These are phyloP conservation scores for Yasuhikotakia modesta DNA, from an alignment of 2,797 vertebrate genomes.

Conservation along the genomic window DNA sequence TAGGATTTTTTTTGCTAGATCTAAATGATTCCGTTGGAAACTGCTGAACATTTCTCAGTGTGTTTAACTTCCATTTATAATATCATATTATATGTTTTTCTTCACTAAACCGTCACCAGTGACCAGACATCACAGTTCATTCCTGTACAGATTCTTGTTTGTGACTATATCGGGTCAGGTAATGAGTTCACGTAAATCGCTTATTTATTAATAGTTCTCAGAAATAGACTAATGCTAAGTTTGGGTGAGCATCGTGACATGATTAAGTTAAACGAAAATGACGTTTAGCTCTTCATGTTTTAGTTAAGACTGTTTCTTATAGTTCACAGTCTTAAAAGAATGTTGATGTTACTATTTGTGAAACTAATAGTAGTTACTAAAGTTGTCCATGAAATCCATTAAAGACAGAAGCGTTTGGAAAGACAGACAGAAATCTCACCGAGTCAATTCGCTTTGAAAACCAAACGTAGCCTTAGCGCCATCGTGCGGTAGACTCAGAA, in stretches of 20 bases:
- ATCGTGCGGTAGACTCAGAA: conserved; percentile 16
- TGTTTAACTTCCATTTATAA: neutral
- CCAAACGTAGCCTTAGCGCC: neutral
- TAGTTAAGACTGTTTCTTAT: neutral
- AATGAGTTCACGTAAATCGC: conserved; percentile 35
- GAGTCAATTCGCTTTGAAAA: neutral
- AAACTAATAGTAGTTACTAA: too few relatives aligned
- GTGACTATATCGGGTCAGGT: conserved; percentile 40
- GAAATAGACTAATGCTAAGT: conserved; percentile 18
- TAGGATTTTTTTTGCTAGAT: neutral
- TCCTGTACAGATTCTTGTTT: conserved; percentile 19
- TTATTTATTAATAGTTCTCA: conserved; percentile 37
- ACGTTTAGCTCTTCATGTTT: neutral
- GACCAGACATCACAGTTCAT: neutral
- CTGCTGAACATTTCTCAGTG: neutral
- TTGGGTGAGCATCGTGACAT: conserved; percentile 18
- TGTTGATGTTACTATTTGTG: too few relatives aligned
- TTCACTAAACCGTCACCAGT: neutral
- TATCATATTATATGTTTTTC: neutral
- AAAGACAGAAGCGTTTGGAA: too few relatives aligned
- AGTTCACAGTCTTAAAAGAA: too few relatives aligned
- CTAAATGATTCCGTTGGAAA: neutral
- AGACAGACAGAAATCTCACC: too few relatives aligned
- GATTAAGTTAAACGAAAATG: neutral
- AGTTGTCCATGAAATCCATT: too few relatives aligned